phyloP scores from a whole-genome alignment of 2,888 invertebrate genomes.

The Catocala sponsa region DNA sequence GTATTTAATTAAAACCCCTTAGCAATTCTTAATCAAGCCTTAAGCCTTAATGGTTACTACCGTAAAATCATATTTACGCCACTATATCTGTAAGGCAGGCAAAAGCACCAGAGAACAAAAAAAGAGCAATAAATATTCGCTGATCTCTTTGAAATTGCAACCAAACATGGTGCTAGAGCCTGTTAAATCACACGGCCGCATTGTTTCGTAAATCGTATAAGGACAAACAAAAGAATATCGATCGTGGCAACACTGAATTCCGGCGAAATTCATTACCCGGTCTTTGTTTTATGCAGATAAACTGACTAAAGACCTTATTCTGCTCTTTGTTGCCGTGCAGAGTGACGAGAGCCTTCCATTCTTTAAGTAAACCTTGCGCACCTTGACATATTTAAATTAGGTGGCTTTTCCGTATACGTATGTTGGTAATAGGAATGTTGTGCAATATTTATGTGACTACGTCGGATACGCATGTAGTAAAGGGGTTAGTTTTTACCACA shows the following conservation, averaged over 20 bases:
- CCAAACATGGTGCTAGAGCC: not conserved
- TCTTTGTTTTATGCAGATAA: constrained; percentile 55
- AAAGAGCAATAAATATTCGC: not conserved
- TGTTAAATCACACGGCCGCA: constrained; percentile 25
- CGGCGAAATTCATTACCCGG: constrained; percentile 46
- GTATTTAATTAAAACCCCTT: no score
- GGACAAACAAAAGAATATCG: constrained; percentile 51
- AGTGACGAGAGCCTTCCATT: constrained; percentile 37
- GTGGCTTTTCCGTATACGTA: constrained; percentile 24
- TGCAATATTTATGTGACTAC: not conserved
- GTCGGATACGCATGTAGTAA: not conserved
- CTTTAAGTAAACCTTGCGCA: constrained; percentile 29
- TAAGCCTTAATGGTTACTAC: no score
- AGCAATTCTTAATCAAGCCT: no score
- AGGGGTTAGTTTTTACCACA: not conserved
- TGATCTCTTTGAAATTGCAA: not conserved
- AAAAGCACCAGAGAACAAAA: not conserved
- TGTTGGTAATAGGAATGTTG: not conserved
- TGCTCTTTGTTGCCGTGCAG: constrained; percentile 44
- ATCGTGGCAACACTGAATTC: constrained; percentile 46
- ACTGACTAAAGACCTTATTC: constrained; percentile 43
- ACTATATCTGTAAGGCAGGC: no score
- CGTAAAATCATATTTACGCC: no score
- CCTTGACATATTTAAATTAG: constrained; percentile 48
- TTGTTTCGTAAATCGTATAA: constrained; percentile 22